Base-by-base conservation (phyloP, 2,888 invertebrate genomes). In the Plemyria rubiginata region DNA sequence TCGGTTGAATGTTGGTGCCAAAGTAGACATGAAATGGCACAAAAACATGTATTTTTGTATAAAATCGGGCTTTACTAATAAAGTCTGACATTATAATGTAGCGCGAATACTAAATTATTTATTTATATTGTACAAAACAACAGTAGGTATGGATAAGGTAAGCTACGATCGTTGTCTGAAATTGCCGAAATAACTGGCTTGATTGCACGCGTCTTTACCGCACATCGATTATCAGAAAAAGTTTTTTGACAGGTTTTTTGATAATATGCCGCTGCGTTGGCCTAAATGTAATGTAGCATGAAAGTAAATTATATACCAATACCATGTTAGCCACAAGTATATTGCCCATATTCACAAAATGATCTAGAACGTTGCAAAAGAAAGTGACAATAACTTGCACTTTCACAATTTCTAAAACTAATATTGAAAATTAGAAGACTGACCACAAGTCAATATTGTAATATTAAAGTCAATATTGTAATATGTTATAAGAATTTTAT, bases 371-470 rank as follows among this genome's bases (percentile, higher is more conserved):
- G 60, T 62, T 65, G 62, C 55, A 62, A 62, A 71, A 65, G 67
- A 68, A 69, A 69, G 69, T 66, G 65, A 65, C 62, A 69, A 65
- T 69, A 66, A 67, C 60, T 62, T 57, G 63, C 63, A 66, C 68
- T 71, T 71, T 71, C 71, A 59, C 66, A 55, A 60, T 69, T 69
- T 69, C 65, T 67, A 65, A 64, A 69, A 59, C 67, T 63, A 65
- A 68, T 64, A 65, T 71, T 66, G 65, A 57, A 54, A 60, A 68
- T 62, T 38, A 64, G 59, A 66, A 71, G 60, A 48, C 65, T 68
- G 66, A 69, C 69, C 69, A 68, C 69, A 69, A 63, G 60, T 60
- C 54, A 56, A 66, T 66, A 54, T 58, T 36, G 48, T 55, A 48
- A 55, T n/a, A n/a, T n/a, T n/a, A n/a, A 69, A 63, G 60, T 60